Evolutionary conservation across 2,888 invertebrate species (phyloP).

Genomic region (Caenorhabditis virilis): DNA sequence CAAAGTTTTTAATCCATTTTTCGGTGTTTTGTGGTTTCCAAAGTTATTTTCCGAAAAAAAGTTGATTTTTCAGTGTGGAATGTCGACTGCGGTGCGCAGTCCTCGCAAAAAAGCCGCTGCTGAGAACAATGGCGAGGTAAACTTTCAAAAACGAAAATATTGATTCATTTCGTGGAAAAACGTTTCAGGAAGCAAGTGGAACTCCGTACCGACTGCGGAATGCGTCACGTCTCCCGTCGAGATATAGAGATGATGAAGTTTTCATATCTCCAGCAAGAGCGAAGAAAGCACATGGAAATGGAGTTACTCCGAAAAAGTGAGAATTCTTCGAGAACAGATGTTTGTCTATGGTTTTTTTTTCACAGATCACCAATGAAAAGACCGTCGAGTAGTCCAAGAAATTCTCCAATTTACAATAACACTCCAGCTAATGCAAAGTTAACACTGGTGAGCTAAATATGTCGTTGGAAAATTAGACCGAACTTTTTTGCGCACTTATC

Average conservation of each 20-base stretch:
- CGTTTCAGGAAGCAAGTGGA: constrained; percentile 20
- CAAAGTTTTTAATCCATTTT: constrained; percentile 26
- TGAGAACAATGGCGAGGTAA: constrained; percentile 16
- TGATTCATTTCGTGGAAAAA: constrained; percentile 2
- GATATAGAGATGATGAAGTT: constrained; percentile 46
- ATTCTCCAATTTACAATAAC: no score
- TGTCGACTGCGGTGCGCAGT: constrained; percentile 33
- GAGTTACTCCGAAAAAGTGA: constrained; percentile 33
- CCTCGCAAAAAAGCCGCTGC: constrained; percentile 24
- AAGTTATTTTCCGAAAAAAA: not conserved
- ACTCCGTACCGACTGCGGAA: constrained; percentile 46
- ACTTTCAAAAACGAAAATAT: constrained; percentile 3
- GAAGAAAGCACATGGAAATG: constrained; percentile 16
- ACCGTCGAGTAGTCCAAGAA: no score
- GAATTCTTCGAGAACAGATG: no score
- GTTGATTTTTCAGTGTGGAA: constrained; percentile 4
- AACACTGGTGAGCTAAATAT: no score
- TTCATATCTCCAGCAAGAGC: constrained; percentile 12
- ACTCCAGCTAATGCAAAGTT: no score
- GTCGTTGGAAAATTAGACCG: no score
- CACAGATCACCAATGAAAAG: no score
- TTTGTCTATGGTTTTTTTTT: no score
- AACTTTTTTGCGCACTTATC: no score
- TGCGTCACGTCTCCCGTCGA: constrained; percentile 43
- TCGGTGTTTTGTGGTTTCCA: not conserved